Evolutionary conservation across 64 coral and sea anemone species (phyloP), one percentile per base, ranked within the genome.

Genomic region (Montipora foliosa): DNA sequence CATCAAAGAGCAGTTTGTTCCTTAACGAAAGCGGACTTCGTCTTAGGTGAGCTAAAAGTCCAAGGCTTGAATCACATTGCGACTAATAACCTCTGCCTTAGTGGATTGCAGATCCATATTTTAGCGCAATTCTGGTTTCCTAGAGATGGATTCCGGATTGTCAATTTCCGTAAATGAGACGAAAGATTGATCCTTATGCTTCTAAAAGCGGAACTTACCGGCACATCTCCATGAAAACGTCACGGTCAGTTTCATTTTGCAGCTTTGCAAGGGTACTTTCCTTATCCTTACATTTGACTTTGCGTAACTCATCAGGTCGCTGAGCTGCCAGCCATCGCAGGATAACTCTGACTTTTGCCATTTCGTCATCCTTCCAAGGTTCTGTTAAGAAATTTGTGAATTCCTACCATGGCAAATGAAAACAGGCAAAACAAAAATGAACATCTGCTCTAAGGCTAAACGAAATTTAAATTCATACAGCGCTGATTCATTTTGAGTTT

Each of bases 311-410:
- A 6, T 78, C 76, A 6, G 76, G 76, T 47, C 47, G 44, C 47
- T 49, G 76, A 50, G 76, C 45, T 19, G 76, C 76, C 47, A 78
- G 46, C 76, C 76, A 78, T 78, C 76, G 76, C 44, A 78, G 17
- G 76, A 78, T 78, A 20, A 78, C 76, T 47, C 76, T 78, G 16
- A 6, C 76, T 14, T 16, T 78, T 37, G 76, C 76, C 76, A 78
- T 48, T 49, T 78, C 44, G 76, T 78, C 76, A 49, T 78, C 15
- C 46, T 78, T 78, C 76, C 76, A 78, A 78, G 45, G 45, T 78
- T 45, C 47, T 1, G 76, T 78, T 49, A 78, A 47, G 47, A 47
- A 52, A 19, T 78, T 46, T 78, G 76, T 50, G 61, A 78, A 77
- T 49, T 77, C 37, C 75, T 77, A 45, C 1, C 5, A 24, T 24